Percentiles rank a stretch among this genome's conserved stretches.
These are phyloP conservation scores for Agrochola lychnidis DNA, from an alignment of 2,888 invertebrate species.

Conservation along the genomic window DNA sequence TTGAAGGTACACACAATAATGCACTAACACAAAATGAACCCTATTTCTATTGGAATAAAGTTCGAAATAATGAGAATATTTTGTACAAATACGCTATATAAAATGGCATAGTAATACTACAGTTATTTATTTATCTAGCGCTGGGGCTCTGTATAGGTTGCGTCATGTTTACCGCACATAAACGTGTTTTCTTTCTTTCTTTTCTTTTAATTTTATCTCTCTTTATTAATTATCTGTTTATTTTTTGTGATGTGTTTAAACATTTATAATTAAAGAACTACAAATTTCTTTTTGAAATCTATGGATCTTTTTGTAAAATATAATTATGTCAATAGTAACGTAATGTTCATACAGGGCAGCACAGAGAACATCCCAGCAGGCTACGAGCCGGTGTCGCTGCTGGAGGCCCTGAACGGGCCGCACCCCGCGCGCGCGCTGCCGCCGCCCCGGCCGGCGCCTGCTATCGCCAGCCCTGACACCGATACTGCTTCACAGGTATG, in stretches of 20 bases:
- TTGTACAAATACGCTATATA: background rate
- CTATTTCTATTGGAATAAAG: background rate
- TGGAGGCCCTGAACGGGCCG: slow-evolving; percentile 99
- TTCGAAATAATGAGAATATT: background rate
- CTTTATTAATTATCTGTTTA: background rate
- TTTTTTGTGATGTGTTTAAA: too few species aligned
- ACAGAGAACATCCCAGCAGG: slow-evolving; percentile 97
- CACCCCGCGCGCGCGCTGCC: slow-evolving; percentile 90
- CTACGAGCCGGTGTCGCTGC: slow-evolving; percentile 97
- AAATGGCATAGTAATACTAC: background rate
- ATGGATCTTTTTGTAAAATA: background rate
- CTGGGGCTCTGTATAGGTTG: too few species aligned
- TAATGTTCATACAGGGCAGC: slow-evolving; percentile 88
- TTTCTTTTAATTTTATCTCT: too few species aligned
- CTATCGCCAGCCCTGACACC: slow-evolving; percentile 89
- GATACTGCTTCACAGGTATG: slow-evolving; percentile 91
- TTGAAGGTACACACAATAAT: background rate
- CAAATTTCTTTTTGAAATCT: background rate
- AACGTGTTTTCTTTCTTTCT: too few species aligned
- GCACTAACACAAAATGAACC: background rate
- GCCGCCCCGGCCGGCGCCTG: slow-evolving; percentile 76
- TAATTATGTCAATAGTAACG: background rate
- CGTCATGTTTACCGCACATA: too few species aligned
- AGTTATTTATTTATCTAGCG: background rate
- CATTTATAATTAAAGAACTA: background rate